Evolutionary conservation across 2,888 invertebrate species (phyloP), one percentile per base, ranked within the genome.

Genomic region (Ischnura elegans): DNA sequence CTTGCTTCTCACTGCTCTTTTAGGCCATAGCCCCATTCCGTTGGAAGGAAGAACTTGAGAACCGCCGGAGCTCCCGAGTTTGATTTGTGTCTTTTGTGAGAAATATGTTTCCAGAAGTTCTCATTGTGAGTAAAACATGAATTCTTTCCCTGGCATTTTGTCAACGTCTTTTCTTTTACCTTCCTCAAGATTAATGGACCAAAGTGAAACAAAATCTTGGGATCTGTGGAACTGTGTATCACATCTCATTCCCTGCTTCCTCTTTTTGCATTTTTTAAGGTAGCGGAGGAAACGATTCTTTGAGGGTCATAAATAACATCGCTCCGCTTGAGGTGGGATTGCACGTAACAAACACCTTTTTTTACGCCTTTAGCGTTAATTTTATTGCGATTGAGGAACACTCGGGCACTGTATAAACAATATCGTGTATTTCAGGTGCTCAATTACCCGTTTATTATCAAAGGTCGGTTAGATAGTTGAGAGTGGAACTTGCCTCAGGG

Each of bases 61-160:
- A n/a, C 86, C 46, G n/a, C 46, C 86, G 45, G n/a, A 51, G 51
- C 51, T 51, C 51, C 51, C 4, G 45, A 86, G 86, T 86, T 86
- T 86, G 86, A 86, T 86, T 86, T 86, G 86, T 86, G 86, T 86
- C n/a, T 25, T n/a, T 86, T 46, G n/a, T 46, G 86, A 86, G n/a
- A 86, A 86, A 86, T 45, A 86, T 86, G 86, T 86, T 86, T 86
- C 86, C 46, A 86, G 86, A 45, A 86, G 86, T 86, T 86, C 86
- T 86, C 46, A 45, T 45, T 86, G 43, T 25, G 43, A 45, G 25
- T 25, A 43, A 36, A 46, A 46, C 86, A 45, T 86, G 86, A 86
- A 46, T 86, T 86, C n/a, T 46, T 46, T 46, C 25, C 46, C 43
- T 86, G 43, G 46, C 43, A 86, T 86, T 86, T 86, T 86, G 86